Evolutionary conservation across 1,140 invertebrate genomes (phyloP), one percentile per base, ranked within the genome.

Genomic region (Hirudo medicinalis): DNA sequence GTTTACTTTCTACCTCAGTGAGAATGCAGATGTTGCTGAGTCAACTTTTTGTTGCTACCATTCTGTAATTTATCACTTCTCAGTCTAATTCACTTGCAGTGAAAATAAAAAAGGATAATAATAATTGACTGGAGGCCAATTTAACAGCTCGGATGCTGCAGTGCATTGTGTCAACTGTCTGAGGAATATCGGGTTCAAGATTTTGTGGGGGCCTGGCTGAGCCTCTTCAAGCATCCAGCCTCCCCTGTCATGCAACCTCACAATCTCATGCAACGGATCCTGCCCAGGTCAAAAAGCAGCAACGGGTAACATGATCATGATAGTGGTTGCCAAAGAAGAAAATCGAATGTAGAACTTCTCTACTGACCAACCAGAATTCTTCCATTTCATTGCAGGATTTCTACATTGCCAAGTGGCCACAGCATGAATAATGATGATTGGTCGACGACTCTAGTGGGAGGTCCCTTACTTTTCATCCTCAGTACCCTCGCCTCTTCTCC

Each of bases 401-500:
- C 43, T 17, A 49, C 43, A 9, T 17, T 49, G 43, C 43, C 13
- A 9, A 49, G 43, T 6, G 67, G 67, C 9, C 67, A 69, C 22
- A 15, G 8, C 67, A 11, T 32, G 9, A 32, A 40, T 32, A 55
- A 71, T 13, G 36, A 54, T 22, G 73, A 72, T 49, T 53, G 67
- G 17, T 55, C 29, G 36, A 49, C 36, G 22, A 67, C 69, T 22
- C 76, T 71, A 22, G 78, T 76, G 73, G 78, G 80, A 55, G 82
- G 83, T 57, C 78, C 85, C 0, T 75, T 86, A 29, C 82, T 82
- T 11, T 75, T 83, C 13, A 66, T 82, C 73, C 70, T 89, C 13
- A 83, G 84, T 43, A 75, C 89, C 6, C 75, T 89, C 17, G 85
- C 82, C 0, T 85, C 84, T 49, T 86, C 87, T 2, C 79, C 84